Conservation (phyloP, 2,888 invertebrate species). For the Perizoma affinitatum region DNA sequence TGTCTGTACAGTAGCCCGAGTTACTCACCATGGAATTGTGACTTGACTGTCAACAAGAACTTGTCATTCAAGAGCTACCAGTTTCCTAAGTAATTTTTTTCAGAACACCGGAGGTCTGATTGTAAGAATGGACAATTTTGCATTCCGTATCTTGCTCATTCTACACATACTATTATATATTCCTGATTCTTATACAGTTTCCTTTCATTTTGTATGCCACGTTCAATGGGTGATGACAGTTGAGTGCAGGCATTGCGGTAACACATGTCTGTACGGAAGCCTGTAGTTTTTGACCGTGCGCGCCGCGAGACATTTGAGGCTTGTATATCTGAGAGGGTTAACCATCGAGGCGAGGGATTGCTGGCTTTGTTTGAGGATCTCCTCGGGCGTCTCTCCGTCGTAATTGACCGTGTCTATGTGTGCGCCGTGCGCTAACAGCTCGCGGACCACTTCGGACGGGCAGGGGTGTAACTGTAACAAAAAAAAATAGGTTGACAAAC, state of each 20-base stretch:
- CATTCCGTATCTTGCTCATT: neutral
- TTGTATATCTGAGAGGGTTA: conserved; percentile 90
- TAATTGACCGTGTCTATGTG: conserved; percentile 93
- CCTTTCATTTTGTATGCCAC: neutral
- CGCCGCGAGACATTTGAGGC: conserved; percentile 94
- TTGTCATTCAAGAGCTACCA: too few relatives aligned
- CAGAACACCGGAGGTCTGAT: too few relatives aligned
- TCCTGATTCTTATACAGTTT: conserved; percentile 11
- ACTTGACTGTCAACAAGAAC: too few relatives aligned
- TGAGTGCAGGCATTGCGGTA: conserved; percentile 81
- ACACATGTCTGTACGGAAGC: conserved; percentile 85
- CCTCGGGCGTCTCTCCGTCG: conserved; percentile 89
- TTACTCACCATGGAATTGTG: too few relatives aligned
- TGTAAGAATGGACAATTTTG: neutral
- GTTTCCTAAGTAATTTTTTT: too few relatives aligned
- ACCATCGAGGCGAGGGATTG: conserved; percentile 87
- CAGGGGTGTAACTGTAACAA: conserved; percentile 82
- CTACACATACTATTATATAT: too few relatives aligned
- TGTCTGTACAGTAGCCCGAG: too few relatives aligned
- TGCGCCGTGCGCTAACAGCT: conserved; percentile 91
- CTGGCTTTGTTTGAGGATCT: conserved; percentile 83
- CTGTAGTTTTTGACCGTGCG: conserved; percentile 89
- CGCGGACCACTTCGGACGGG: conserved; percentile 87
- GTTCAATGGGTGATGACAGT: conserved; percentile 76
- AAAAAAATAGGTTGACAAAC: neutral